A percentile compares a stretch with the other conserved stretches of the same genome.
Evolutionary conservation across 2,888 invertebrate genomes (phyloP).

Genomic region (Brachycybe producta): DNA sequence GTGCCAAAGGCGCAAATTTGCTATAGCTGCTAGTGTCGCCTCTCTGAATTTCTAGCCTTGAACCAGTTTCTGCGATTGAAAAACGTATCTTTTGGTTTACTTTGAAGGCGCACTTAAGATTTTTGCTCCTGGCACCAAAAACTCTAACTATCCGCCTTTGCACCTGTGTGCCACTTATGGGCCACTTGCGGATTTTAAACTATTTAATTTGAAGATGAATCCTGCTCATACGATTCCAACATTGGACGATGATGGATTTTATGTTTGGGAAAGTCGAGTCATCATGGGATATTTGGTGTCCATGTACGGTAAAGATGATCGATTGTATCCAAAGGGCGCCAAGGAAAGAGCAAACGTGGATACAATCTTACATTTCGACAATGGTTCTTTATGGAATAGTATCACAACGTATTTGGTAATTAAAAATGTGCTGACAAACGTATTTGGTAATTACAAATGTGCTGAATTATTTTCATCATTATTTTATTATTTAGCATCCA

Average conservation of each 20-base stretch:
- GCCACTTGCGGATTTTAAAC: not conserved
- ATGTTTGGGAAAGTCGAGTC: constrained; percentile 1
- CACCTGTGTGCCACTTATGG: no score
- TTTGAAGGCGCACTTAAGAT: no score
- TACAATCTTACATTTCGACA: constrained; percentile 6
- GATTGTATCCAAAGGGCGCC: constrained; percentile 1
- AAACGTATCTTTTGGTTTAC: no score
- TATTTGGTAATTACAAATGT: no score
- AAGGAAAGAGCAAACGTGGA: not conserved
- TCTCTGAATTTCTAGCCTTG: no score
- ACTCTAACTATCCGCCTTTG: no score
- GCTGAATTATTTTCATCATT: not conserved
- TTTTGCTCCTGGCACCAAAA: no score
- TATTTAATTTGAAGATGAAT: constrained; percentile 18
- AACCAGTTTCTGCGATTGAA: no score
- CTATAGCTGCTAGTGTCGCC: no score
- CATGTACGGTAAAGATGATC: constrained; percentile 4
- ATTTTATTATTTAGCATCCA: not conserved
- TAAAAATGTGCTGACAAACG: no score
- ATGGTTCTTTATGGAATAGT: not conserved
- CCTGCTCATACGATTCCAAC: constrained; percentile 10
- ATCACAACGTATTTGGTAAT: not conserved
- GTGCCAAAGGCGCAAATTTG: no score
- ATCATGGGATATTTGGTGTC: not conserved
- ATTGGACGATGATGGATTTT: constrained; percentile 1